Evolutionary conservation across 2,888 invertebrate species (phyloP).

Genomic region (Heliconius erato): DNA sequence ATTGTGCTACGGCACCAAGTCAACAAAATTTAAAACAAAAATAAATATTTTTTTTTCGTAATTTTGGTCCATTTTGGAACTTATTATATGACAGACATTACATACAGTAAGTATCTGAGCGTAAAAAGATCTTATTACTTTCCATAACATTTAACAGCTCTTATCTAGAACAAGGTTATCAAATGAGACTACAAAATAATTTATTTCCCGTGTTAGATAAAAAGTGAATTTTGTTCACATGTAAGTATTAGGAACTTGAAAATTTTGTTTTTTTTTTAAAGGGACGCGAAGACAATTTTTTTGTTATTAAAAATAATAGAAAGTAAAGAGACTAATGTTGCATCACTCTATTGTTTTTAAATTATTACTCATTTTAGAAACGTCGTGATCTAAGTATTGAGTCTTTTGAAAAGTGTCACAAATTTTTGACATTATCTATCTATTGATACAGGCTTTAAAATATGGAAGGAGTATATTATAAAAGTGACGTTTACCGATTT

Average conservation of each 20-base stretch:
- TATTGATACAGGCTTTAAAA: too few relatives aligned
- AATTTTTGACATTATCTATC: too few relatives aligned
- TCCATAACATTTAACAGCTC: slow-evolving; percentile 13
- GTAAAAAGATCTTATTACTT: slow-evolving; percentile 7
- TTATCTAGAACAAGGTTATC: slow-evolving; percentile 19
- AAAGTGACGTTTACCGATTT: too few relatives aligned
- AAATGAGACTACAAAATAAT: slow-evolving; percentile 8
- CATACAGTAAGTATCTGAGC: not conserved
- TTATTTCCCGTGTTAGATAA: not conserved
- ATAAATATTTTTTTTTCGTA: not conserved
- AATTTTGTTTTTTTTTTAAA: not conserved
- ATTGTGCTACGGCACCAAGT: not conserved
- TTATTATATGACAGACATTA: not conserved
- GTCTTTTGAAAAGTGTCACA: too few relatives aligned
- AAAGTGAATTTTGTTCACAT: not conserved
- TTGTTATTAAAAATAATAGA: not conserved
- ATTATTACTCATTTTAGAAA: too few relatives aligned
- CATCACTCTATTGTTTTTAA: too few relatives aligned
- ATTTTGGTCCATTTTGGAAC: not conserved
- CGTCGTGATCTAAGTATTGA: too few relatives aligned
- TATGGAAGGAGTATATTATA: too few relatives aligned
- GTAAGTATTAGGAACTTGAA: not conserved
- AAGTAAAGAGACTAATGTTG: too few relatives aligned
- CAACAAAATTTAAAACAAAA: not conserved
- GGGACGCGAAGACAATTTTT: too few relatives aligned